Base-by-base conservation (phyloP, 2,797 vertebrate species). In the Glossophaga mutica region DNA sequence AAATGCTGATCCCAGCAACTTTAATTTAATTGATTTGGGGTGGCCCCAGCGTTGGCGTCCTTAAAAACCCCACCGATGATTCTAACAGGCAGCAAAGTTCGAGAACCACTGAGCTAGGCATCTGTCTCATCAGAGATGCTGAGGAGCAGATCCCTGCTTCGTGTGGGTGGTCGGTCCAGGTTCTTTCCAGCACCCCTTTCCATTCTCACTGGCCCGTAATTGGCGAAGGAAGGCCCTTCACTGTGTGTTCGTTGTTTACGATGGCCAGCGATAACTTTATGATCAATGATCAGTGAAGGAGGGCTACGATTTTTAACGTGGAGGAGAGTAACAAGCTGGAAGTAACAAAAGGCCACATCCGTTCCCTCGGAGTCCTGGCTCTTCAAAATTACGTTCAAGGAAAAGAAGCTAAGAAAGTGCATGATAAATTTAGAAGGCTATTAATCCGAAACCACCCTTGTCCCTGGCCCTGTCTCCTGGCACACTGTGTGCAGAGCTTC, bases 371-470 rank as follows among this genome's bases (percentile, higher is more conserved):
- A 93, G 94, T 94, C 67, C 89, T 81, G 37, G 91, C 92, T 91
- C 70, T 93, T 94, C n/a, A 82, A 95, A 97, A 96, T 93, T 71
- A 79, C 15, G 14, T 67, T 95, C 46, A 83, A 57, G 82, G 78
- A 88, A 92, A 94, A 79, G 50, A 79, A 37, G 44, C 55, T 5
- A 81, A 93, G 86, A 87, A 94, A 93, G 93, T 44, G 19, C 26
- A 32, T 0, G 39, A 93, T 74, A 86, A 92, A 96, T 94, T 95
- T 95, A 94, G 67, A 95, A 77, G 42, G 46, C 82, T 73, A 48
- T 95, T 87, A 91, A 93, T 94, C 68, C 0, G 1, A 89, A 88
- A 55, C 59, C 74, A 32, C 78, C 22, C 71, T 46, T 88, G 32
- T 81, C 59, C n/a, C 55, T 70, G 78, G 81, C 68, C 57, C 62